These are phyloP conservation scores for Theristicus caerulescens DNA, from an alignment of 2,113 vertebrate species.

Conservation along the genomic window DNA sequence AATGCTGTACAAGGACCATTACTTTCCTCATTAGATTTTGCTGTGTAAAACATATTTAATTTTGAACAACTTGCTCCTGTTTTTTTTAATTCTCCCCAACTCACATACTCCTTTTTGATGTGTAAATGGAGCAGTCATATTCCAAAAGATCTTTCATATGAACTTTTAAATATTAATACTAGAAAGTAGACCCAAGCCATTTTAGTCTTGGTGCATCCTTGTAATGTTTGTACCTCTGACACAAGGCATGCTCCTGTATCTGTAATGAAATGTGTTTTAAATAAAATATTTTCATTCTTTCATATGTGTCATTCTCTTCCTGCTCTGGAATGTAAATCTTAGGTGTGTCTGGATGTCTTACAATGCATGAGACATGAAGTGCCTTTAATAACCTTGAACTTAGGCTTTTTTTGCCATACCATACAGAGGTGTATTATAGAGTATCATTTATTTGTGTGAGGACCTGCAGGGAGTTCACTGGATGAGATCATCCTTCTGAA, in stretches of 20 bases:
- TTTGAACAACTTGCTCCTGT: not conserved
- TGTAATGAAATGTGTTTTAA: not conserved
- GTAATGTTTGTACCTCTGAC: not conserved
- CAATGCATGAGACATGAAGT: not conserved
- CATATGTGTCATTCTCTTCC: not conserved
- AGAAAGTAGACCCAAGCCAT: not conserved
- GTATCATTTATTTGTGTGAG: accelerated
- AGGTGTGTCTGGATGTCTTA: not conserved
- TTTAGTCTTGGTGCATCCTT: not conserved
- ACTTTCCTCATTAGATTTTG: not conserved
- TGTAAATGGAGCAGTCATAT: not conserved
- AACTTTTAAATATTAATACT: not conserved
- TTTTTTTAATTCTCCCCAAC: not conserved
- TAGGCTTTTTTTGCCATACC: not conserved
- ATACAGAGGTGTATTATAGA: not conserved
- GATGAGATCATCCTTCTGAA: not conserved
- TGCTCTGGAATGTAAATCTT: not conserved
- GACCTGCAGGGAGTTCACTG: not conserved
- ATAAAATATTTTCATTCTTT: not conserved
- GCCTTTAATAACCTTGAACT: not conserved
- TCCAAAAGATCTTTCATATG: not conserved
- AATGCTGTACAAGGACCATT: not conserved
- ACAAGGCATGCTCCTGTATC: not conserved
- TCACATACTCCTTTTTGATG: not conserved
- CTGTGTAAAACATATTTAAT: not conserved